Conservation (phyloP, 1,140 invertebrate species). For the Mactra quadrangularis region DNA sequence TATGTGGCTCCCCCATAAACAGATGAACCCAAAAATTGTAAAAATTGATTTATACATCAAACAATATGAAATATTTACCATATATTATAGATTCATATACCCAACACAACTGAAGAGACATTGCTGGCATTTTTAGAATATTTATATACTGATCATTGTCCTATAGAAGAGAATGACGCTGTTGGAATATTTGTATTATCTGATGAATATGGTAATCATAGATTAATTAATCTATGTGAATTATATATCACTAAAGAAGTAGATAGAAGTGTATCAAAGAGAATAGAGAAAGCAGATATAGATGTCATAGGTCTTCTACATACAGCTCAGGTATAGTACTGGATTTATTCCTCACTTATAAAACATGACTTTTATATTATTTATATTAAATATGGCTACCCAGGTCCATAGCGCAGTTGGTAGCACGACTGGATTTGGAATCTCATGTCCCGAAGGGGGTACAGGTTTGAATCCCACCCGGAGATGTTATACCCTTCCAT, state of each 20-base stretch:
- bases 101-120: constrained; percentile 68
- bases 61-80: too few species aligned
- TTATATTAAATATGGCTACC: too few species aligned
- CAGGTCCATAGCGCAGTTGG: too few species aligned
- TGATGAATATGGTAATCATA: constrained; percentile 75
- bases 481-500: too few species aligned
- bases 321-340: constrained; percentile 78
- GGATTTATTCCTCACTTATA: background rate
- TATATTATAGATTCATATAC: constrained; percentile 71
- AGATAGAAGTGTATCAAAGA: constrained; percentile 71
- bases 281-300: constrained; percentile 78
- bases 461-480: too few species aligned
- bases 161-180: constrained; percentile 76
- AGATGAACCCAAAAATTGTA: too few species aligned
- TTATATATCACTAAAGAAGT: constrained; percentile 81
- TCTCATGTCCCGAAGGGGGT: too few species aligned
- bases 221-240: constrained; percentile 79
- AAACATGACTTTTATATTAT: too few species aligned
- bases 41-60: too few species aligned
- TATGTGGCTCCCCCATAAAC: too few species aligned
- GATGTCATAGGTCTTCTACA: constrained; percentile 79
- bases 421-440: too few species aligned
- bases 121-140: too few species aligned
- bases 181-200: constrained; percentile 75
- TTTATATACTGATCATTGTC: constrained; percentile 80